Percentiles rank a stretch among this genome's conserved stretches.
These are phyloP conservation scores for Metallyticus violacea DNA, from an alignment of 2,888 invertebrate genomes.

Conservation along the genomic window DNA sequence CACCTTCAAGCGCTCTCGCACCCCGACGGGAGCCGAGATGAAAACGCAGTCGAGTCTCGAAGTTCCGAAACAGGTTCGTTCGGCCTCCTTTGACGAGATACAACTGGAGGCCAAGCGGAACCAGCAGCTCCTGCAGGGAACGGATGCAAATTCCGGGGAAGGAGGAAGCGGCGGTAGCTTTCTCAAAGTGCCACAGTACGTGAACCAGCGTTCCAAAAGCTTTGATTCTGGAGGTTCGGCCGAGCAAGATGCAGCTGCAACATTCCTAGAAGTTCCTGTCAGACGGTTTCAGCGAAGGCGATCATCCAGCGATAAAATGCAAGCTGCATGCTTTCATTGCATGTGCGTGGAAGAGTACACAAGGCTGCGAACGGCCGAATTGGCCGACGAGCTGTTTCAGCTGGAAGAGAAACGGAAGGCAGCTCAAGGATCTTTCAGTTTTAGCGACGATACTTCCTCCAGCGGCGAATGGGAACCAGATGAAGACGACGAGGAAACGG, in stretches of 20 bases:
- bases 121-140: conserved; percentile 44
- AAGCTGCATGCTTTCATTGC: conserved; percentile 67
- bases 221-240: conserved; percentile 70
- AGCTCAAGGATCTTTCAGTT: conserved; percentile 45
- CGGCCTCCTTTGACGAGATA: conserved; percentile 88
- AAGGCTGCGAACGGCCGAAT: background rate
- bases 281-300: conserved; percentile 55
- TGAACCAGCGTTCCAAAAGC: conserved; percentile 70
- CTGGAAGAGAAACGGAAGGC: background rate
- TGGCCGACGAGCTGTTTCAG: background rate
- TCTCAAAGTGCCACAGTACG: conserved; percentile 34
- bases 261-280: conserved; percentile 53
- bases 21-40: conserved; percentile 87
- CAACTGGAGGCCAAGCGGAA: conserved; percentile 70
- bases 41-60: conserved; percentile 88
- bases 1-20: conserved; percentile 83
- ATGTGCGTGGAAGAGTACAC: conserved; percentile 28
- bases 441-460: conserved; percentile 44
- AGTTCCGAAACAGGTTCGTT: conserved; percentile 86
- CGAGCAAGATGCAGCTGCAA: conserved; percentile 45
- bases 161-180: conserved; percentile 6
- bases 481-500: conserved; percentile 30
- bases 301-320: conserved; percentile 43
- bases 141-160: conserved; percentile 33
- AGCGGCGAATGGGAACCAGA: conserved; percentile 36